A percentile compares a stretch with the other conserved stretches of the same genome.
Evolutionary conservation across 37 sponge, comb jelly and placozoan species (phyloP).

Genomic region (Chondrilla cf. caribensis): DNA sequence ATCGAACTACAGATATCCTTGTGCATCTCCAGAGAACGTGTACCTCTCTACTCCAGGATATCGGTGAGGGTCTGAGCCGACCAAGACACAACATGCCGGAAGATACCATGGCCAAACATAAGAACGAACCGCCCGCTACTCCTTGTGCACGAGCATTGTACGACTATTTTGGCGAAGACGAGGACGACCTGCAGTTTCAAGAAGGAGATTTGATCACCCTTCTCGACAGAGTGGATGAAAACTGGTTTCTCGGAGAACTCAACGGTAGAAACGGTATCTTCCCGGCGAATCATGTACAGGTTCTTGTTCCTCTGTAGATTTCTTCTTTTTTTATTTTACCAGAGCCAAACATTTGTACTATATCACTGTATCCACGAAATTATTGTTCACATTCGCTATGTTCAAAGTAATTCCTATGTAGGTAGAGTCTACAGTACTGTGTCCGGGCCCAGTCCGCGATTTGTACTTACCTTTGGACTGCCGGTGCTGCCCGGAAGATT

Average conservation of each 20-base stretch:
- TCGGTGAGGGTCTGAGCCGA: constrained; percentile 27
- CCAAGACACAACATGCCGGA: constrained; percentile 1
- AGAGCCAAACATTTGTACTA: no score
- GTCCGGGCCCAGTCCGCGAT: no score
- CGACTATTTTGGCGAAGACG: constrained; percentile 95
- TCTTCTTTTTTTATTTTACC: no score
- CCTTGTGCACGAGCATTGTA: constrained; percentile 68
- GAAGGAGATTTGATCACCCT: constrained; percentile 91
- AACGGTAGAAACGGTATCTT: constrained; percentile 82
- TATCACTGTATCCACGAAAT: no score
- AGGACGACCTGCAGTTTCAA: constrained; percentile 86
- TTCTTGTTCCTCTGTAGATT: constrained; percentile 55
- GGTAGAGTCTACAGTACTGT: no score
- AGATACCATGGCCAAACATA: constrained; percentile 2
- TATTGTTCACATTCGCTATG: no score
- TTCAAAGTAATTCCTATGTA: no score
- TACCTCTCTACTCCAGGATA: constrained; percentile 11
- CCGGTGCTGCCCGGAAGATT: no score
- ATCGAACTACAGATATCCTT: constrained; percentile 63
- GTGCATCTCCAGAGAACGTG: constrained; percentile 49
- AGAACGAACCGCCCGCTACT: constrained; percentile 32
- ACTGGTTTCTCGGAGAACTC: constrained; percentile 92
- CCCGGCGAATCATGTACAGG: constrained; percentile 87
- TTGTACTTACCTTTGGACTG: no score
- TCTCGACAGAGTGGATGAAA: constrained; percentile 77